Evolutionary conservation across 2,888 invertebrate species (phyloP).

Genomic region (Drepana falcataria): DNA sequence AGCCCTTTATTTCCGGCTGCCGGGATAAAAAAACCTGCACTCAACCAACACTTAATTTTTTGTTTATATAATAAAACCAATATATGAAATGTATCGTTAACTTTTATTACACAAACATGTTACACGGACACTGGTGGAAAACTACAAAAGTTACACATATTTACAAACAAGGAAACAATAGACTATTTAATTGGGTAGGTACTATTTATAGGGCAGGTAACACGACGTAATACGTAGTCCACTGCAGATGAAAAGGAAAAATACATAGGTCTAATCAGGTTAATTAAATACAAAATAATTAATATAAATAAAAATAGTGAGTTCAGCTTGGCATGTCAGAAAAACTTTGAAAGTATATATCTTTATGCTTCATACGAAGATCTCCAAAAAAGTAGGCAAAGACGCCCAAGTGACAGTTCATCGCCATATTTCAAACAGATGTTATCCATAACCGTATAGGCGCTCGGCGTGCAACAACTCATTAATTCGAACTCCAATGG

Average conservation of each 20-base stretch:
- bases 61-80: constrained; percentile 12
- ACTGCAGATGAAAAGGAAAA: background rate
- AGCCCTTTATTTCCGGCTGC: no score
- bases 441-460: no score
- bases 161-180: constrained; percentile 37
- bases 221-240: background rate
- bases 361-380: no score
- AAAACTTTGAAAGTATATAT: background rate
- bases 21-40: no score
- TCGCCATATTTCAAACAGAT: no score
- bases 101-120: constrained; percentile 69
- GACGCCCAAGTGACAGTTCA: no score
- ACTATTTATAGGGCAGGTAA: background rate
- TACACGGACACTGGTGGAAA: constrained; percentile 68
- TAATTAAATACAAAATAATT: background rate
- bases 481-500: no score
- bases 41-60: no score
- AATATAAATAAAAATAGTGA: background rate
- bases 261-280: background rate
- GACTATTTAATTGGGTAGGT: no score
- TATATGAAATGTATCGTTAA: constrained; percentile 41
- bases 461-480: no score
- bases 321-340: background rate
- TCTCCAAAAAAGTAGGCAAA: no score
- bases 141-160: constrained; percentile 64